Base-by-base conservation (phyloP, 2,113 vertebrate species). In the Motacilla tschutschensis region DNA sequence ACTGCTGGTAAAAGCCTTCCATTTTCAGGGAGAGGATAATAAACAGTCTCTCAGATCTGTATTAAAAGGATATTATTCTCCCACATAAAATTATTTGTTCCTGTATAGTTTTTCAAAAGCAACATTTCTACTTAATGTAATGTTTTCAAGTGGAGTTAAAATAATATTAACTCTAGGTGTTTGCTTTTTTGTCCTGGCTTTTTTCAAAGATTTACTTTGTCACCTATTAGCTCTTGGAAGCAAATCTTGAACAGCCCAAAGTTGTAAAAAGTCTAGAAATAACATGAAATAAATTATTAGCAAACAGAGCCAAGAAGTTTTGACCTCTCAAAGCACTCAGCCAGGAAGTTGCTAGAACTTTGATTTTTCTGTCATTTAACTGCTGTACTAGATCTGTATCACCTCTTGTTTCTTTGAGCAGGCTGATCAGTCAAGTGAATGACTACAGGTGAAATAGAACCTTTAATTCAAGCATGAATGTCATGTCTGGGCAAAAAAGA, bases 381-480 rank as follows among this genome's bases (percentile, higher is more conserved):
- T 76, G 77, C 50, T 86, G 46, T 48, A 20, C 51, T 67, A 43
- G 22, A 57, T 75, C 31, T 73, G 4, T 38, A 59, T 74, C 53
- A 36, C 10, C 28, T 53, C 15, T 40, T 79, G 31, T 82, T 84
- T 77, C 48, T 92, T 74, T 93, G 51, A 90, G 74, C 25, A 67
- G 66, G 51, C 14, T 91, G 55, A 86, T 88, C 67, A 87, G 40
- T 72, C 73, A 62, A 46, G 53, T 85, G 65, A 19, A 14, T 81
- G 46, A 69, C 75, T 90, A 53, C 18, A 77, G 31, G 28, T 55
- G 83, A 46, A 82, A 90, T 31, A 47, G 55, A 67, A 78, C 48
- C 48, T 41, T 79, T 73, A 35, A 77, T 75, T 89, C 72, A 70
- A 73, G 62, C 75, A 88, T 88, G 83, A 89, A 88, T 85, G 46